phyloP scores from a whole-genome alignment of 37 sponge, comb jelly and placozoan genomes.

The Haliclona indistincta region DNA sequence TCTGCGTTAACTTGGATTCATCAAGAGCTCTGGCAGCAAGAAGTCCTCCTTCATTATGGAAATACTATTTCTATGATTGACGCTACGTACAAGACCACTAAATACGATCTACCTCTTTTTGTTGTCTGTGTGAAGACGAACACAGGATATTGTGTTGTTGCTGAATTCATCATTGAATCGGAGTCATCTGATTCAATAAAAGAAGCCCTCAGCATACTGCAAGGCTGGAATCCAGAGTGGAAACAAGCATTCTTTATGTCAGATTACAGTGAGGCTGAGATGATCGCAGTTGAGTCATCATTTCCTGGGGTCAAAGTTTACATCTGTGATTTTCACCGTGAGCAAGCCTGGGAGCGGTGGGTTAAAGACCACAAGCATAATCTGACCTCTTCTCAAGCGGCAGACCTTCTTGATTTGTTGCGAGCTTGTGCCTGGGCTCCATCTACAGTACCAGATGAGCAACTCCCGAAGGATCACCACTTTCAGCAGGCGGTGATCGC shows the following conservation, averaged over 20 bases:
- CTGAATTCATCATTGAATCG: slow-evolving; percentile 23
- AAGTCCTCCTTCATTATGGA: slow-evolving; percentile 4
- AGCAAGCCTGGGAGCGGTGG: no score
- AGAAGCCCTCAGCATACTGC: slow-evolving; percentile 35
- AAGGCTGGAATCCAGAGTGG: slow-evolving; percentile 33
- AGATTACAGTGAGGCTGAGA: slow-evolving; percentile 56
- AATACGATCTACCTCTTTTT: slow-evolving; percentile 15
- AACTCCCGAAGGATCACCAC: slow-evolving; percentile 4
- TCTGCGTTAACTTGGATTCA: neutral
- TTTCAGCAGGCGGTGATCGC: neutral
- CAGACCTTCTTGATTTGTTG: slow-evolving; percentile 6
- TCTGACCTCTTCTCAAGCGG: slow-evolving; percentile 9
- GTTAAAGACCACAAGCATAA: no score
- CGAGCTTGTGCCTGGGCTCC: slow-evolving; percentile 25
- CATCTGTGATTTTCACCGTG: slow-evolving; percentile 52
- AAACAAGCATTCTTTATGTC: slow-evolving; percentile 40
- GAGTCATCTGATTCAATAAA: neutral
- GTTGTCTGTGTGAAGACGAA: slow-evolving; percentile 21
- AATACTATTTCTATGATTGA: neutral
- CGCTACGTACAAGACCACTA: slow-evolving; percentile 15
- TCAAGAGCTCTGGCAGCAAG: slow-evolving; percentile 25
- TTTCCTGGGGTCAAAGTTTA: slow-evolving; percentile 11
- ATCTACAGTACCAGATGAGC: neutral
- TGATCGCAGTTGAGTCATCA: slow-evolving; percentile 4
- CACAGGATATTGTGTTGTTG: slow-evolving; percentile 17